Conservation (phyloP, 2,888 invertebrate genomes). For the Encarsia formosa region DNA sequence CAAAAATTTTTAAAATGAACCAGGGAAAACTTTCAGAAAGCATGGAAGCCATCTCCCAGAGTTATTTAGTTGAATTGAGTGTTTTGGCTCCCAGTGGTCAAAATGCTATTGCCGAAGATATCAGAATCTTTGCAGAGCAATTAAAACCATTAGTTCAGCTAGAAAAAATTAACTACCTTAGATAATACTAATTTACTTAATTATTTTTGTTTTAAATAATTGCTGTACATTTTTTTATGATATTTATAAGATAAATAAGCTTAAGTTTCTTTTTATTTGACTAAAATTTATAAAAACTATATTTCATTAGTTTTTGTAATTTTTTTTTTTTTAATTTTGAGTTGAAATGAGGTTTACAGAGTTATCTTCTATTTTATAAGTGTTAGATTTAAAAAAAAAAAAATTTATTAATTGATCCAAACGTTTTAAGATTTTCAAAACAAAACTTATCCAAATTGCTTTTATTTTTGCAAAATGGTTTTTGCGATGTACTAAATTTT, state of each 20-base stretch:
- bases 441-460: too few species aligned
- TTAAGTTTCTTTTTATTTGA: too few species aligned
- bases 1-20: conserved; percentile 85
- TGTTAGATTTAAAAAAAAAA: too few species aligned
- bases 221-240: neutral
- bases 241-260: neutral
- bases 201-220: neutral
- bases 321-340: too few species aligned
- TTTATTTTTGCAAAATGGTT: too few species aligned
- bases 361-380: too few species aligned
- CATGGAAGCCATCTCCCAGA: conserved; percentile 82
- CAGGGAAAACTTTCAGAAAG: conserved; percentile 67
- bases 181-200: conserved; percentile 41
- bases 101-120: conserved; percentile 93
- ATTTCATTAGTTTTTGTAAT: too few species aligned
- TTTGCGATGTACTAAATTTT: too few species aligned
- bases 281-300: too few species aligned
- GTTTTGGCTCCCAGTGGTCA: conserved; percentile 86
- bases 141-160: conserved; percentile 85
- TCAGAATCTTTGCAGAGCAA: conserved; percentile 92
- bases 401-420: too few species aligned
- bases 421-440: too few species aligned
- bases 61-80: conserved; percentile 90
- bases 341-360: too few species aligned
- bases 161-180: conserved; percentile 88